Base-by-base conservation (phyloP, 1,140 invertebrate genomes). In the Meteorus sp. region DNA sequence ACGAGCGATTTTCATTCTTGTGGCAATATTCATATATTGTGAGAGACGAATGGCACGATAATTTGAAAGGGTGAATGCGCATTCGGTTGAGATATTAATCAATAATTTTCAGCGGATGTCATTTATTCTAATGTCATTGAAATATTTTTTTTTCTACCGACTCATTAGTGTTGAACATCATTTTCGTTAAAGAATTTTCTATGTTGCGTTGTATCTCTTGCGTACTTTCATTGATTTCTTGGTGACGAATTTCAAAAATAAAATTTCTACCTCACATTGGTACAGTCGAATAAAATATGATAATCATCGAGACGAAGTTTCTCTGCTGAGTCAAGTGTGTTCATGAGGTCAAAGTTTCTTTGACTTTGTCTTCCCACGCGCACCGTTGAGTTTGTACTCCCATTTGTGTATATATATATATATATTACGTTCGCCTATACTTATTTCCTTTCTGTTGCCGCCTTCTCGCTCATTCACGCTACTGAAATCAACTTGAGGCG, bases 361-460 rank as follows among this genome's bases (percentile, higher is more conserved):
- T 45, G 43, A 45, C 43, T 45, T 45, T 45, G 43, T 45, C 43
- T 45, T 45, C 43, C 43, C 19, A 45, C 43, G 19, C 43, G 22
- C 22, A 23, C 43, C 3, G 20, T 25, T 23, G 19, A 45, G 43
- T 48, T 48, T 48, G 45, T 29, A 23, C 17, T 48, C n/a, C 23
- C 19, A n/a, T n/a, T n/a, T n/a, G n/a, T n/a, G n/a, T n/a, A n/a
- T n/a, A n/a, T n/a, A n/a, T n/a, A n/a, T 25, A 11, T 25, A 20
- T n/a, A 45, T 45, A 11, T 25, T 19, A 11, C 43, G 11, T 9
- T 45, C 43, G 11, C 25, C 22, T 11, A 23, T 23, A 11, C 7
- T 45, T 23, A 20, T 22, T 45, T 22, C 25, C 11, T 45, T 11
- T 45, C 11, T 25, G 19, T 50, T 50, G 17, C 25, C 7, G 20